Conservation (phyloP, 1,140 invertebrate species). For the Nylanderia fulva region DNA sequence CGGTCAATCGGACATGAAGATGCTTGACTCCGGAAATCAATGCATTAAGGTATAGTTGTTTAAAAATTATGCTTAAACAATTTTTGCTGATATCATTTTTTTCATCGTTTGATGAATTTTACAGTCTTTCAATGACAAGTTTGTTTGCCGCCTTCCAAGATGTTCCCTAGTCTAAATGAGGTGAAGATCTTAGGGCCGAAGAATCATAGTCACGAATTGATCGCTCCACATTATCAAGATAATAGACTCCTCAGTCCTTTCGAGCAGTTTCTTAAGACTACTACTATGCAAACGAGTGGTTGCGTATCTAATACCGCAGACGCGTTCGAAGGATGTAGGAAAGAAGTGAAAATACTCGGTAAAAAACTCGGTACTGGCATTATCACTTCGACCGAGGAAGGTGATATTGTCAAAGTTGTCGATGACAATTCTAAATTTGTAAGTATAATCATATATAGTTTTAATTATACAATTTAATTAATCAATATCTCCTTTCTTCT, state of each 20-base stretch:
- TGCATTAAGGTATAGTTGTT: conserved; percentile 49
- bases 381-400: conserved; percentile 69
- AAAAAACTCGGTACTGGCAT: conserved; percentile 74
- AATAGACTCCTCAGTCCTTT: conserved; percentile 76
- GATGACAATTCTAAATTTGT: conserved; percentile 70
- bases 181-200: conserved; percentile 78
- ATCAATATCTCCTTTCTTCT: too few species aligned
- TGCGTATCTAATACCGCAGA: conserved; percentile 49
- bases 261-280: conserved; percentile 76
- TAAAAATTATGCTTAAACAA: neutral
- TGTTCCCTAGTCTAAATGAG: conserved; percentile 66
- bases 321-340: conserved; percentile 60
- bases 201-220: conserved; percentile 65
- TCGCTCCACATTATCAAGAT: conserved; percentile 75
- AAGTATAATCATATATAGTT: conserved; percentile 28
- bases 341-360: conserved; percentile 77
- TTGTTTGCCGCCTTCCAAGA: conserved; percentile 33
- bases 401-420: conserved; percentile 71
- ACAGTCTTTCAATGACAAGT: conserved; percentile 35
- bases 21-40: conserved; percentile 59
- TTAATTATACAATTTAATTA: too few species aligned
- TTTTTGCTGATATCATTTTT: neutral
- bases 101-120: neutral
- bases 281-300: conserved; percentile 54
- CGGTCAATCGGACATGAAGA: conserved; percentile 71